Conservation (phyloP, 2,888 invertebrate genomes). For the Hymenopus coronatus region DNA sequence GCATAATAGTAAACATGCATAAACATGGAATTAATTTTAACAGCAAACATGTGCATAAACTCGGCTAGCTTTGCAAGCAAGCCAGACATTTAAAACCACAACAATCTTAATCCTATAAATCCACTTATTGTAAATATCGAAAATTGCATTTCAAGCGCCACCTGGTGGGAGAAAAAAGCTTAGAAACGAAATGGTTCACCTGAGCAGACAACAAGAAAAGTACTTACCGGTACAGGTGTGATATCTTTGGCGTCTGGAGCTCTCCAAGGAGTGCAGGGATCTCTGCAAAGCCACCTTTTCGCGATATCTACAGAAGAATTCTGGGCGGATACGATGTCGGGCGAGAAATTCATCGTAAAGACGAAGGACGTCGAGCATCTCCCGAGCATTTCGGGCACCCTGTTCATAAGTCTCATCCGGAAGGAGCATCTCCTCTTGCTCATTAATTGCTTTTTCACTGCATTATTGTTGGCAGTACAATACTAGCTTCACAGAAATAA, state of each 20-base stretch:
- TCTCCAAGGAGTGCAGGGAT: slow-evolving; percentile 42
- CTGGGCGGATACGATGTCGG: slow-evolving; percentile 66
- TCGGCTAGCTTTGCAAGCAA: too few relatives aligned
- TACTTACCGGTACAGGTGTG: not conserved
- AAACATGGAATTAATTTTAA: too few relatives aligned
- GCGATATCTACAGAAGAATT: slow-evolving; percentile 73
- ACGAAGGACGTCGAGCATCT: slow-evolving; percentile 51
- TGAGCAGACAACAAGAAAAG: not conserved
- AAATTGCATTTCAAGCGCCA: too few relatives aligned
- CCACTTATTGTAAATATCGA: too few relatives aligned
- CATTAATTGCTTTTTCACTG: slow-evolving; percentile 9
- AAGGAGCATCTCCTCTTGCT: slow-evolving; percentile 57
- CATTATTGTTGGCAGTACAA: not conserved
- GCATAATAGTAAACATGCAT: too few relatives aligned
- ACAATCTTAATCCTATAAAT: too few relatives aligned
- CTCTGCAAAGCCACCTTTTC: slow-evolving; percentile 52
- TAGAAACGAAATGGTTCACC: too few relatives aligned
- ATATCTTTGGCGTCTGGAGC: not conserved
- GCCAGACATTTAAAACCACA: too few relatives aligned
- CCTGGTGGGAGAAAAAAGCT: too few relatives aligned
- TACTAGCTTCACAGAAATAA: not conserved
- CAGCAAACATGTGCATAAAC: too few relatives aligned
- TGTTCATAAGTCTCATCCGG: slow-evolving; percentile 80
- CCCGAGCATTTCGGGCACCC: slow-evolving; percentile 44
- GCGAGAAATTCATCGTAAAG: slow-evolving; percentile 63